Percentiles rank a stretch among this genome's conserved stretches.
Evolutionary conservation across 37 sponge, comb jelly and placozoan genomes (phyloP).

Genomic region (Cladorhizidae sp.): DNA sequence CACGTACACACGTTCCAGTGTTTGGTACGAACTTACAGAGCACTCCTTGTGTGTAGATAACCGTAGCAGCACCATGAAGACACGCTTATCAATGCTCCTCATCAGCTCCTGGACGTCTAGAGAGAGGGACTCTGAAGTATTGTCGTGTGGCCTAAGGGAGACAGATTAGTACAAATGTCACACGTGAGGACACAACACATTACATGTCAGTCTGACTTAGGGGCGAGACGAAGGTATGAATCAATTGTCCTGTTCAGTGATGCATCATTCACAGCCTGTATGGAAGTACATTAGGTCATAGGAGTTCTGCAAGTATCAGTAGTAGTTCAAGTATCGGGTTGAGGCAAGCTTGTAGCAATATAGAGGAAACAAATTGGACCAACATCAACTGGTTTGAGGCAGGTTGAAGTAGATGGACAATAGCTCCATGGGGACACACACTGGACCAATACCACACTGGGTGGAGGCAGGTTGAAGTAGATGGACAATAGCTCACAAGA

Average conservation of each 20-base stretch:
- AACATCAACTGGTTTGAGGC: not conserved
- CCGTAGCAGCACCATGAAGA: slow-evolving; percentile 76
- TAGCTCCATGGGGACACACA: too few relatives aligned
- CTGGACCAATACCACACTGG: too few relatives aligned
- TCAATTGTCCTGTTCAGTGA: slow-evolving; percentile 71
- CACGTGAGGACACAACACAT: not conserved
- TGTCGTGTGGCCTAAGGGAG: slow-evolving; percentile 9
- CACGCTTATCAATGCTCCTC: slow-evolving; percentile 51
- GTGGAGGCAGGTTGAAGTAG: too few relatives aligned
- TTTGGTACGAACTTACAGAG: slow-evolving; percentile 46
- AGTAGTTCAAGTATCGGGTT: too few relatives aligned
- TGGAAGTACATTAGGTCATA: not conserved
- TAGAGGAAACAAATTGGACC: not conserved
- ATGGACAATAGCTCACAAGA: too few relatives aligned
- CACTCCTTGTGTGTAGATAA: slow-evolving; percentile 81
- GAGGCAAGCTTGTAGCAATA: not conserved
- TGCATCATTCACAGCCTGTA: slow-evolving; percentile 74
- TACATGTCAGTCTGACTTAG: slow-evolving; percentile 29
- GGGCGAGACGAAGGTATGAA: slow-evolving; percentile 67
- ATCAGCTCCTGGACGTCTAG: slow-evolving; percentile 5
- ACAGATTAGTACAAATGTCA: not conserved
- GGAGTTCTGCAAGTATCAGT: not conserved
- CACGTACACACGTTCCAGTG: too few relatives aligned
- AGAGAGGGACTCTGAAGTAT: slow-evolving; percentile 5
- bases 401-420: too few relatives aligned